A percentile compares a stretch with the other conserved stretches of the same genome.
Evolutionary conservation across 2,797 vertebrate genomes (phyloP).

Genomic region (Tamandua tetradactyla): DNA sequence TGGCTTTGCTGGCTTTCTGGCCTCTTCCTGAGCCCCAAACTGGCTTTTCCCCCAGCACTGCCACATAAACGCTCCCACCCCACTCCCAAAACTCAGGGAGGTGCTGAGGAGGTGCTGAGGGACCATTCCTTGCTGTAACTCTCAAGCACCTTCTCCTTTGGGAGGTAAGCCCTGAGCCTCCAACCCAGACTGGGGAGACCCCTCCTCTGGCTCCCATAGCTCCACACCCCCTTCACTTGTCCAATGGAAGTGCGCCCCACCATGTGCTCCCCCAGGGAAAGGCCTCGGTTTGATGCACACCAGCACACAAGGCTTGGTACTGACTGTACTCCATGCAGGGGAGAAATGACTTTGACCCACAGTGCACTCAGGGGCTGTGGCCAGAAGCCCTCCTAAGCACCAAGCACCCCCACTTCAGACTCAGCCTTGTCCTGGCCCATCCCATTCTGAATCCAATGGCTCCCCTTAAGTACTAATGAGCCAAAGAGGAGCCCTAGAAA

Average conservation of each 20-base stretch:
- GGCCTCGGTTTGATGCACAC: not conserved
- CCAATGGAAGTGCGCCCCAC: not conserved
- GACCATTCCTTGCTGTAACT: not conserved
- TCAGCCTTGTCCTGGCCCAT: not conserved
- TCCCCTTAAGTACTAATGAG: conserved; percentile 16
- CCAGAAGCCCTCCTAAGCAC: not conserved
- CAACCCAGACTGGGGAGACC: not conserved
- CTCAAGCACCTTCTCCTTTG: not conserved
- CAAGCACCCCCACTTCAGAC: not conserved
- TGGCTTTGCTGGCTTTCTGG: not conserved
- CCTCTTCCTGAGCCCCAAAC: not conserved
- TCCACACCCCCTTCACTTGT: not conserved
- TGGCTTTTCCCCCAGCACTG: not conserved
- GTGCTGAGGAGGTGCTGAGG: not conserved
- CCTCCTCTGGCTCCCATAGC: not conserved
- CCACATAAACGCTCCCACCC: not conserved
- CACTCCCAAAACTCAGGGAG: not conserved
- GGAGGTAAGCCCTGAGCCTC: not conserved
- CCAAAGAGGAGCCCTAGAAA: conserved; percentile 38
- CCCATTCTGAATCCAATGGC: not conserved
- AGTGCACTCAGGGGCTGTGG: not conserved
- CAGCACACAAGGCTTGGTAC: not conserved
- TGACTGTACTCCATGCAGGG: not conserved
- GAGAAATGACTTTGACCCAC: conserved; percentile 10
- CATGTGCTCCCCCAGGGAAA: not conserved